These are phyloP conservation scores for Mormyrops boulengeri DNA, from an alignment of 2,797 vertebrate genomes.

Conservation along the genomic window DNA sequence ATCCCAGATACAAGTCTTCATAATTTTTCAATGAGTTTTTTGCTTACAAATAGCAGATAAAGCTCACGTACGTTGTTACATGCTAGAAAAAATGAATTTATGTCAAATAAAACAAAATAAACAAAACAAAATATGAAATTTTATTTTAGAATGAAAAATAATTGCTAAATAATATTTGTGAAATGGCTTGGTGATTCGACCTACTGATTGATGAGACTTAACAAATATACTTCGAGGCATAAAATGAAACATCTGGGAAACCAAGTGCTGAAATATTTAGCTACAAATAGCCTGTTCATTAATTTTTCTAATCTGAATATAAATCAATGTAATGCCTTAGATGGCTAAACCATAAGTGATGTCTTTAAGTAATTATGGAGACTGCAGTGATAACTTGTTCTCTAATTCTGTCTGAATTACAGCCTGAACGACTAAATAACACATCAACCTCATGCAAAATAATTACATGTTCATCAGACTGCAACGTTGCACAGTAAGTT, in stretches of 20 bases:
- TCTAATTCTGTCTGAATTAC: slow-evolving; percentile 24
- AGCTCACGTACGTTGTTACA: neutral
- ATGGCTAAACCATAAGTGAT: slow-evolving; percentile 28
- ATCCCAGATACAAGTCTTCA: neutral
- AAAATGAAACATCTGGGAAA: neutral
- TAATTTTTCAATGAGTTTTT: neutral
- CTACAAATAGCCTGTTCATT: neutral
- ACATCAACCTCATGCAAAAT: neutral
- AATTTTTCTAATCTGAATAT: slow-evolving; percentile 26
- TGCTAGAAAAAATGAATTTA: neutral
- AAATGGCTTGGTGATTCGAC: neutral
- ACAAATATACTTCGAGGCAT: neutral
- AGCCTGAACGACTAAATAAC: neutral
- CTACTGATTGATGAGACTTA: neutral
- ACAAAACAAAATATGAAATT: neutral
- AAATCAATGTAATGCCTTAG: slow-evolving; percentile 24
- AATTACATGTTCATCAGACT: neutral
- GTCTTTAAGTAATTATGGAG: slow-evolving; percentile 22
- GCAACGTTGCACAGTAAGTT: neutral
- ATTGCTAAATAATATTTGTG: neutral
- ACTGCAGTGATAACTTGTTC: slow-evolving; percentile 13
- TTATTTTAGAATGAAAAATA: neutral
- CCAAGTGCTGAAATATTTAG: neutral
- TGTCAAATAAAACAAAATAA: neutral
- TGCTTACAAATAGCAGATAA: neutral